phyloP scores from a whole-genome alignment of 2,797 vertebrate species.

The Etheostoma perlongum region DNA sequence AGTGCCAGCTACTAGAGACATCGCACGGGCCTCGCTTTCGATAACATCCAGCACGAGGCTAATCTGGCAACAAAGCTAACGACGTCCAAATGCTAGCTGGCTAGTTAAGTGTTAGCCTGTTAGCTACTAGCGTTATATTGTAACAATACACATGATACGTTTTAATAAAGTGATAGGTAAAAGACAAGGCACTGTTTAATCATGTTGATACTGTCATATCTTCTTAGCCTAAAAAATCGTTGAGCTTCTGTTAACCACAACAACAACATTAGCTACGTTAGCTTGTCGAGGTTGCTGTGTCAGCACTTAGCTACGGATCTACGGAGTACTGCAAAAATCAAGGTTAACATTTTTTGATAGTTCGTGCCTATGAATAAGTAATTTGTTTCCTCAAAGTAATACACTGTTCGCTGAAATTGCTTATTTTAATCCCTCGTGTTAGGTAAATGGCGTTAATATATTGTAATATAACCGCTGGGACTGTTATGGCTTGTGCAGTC shows the following conservation, averaged over 20 bases:
- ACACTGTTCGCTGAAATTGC: accelerated
- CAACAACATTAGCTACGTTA: conserved; percentile 5
- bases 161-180: not conserved
- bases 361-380: accelerated
- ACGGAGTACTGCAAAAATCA: not conserved
- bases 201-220: not conserved
- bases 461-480: not conserved
- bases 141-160: not conserved
- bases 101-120: not conserved
- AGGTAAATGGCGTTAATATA: not conserved
- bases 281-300: conserved; percentile 53
- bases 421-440: not conserved
- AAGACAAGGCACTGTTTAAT: not conserved
- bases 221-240: accelerated
- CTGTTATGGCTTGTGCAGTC: not conserved
- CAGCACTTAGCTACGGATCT: conserved; percentile 48
- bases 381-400: accelerated
- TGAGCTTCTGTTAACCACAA: not conserved
- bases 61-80: conserved; percentile 74
- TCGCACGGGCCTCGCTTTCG: conserved; percentile 65
- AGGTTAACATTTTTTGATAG: too few relatives aligned
- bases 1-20: conserved; percentile 8
- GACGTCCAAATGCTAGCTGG: conserved; percentile 35
- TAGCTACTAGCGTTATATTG: not conserved
- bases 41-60: conserved; percentile 76